phyloP scores from a whole-genome alignment of 2,888 invertebrate species.

The Cantharis nigra region DNA sequence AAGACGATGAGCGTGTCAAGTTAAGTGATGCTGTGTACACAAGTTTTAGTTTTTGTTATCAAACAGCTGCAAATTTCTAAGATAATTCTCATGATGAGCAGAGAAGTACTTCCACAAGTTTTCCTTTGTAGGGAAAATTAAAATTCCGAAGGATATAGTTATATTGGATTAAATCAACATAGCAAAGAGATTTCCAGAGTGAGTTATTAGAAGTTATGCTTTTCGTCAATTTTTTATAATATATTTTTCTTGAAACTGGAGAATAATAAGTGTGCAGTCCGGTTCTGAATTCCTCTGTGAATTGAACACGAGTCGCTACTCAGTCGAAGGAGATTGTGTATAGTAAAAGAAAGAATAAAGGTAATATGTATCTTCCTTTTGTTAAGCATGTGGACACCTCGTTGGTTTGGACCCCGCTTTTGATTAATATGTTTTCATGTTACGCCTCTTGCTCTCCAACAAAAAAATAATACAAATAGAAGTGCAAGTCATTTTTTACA shows the following conservation, averaged over 20 bases:
- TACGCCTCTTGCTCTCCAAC: conserved; percentile 37
- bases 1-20: conserved; percentile 35
- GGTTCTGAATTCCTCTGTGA: conserved; percentile 18
- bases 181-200: not conserved
- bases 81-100: conserved; percentile 28
- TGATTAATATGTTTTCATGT: conserved; percentile 49
- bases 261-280: conserved; percentile 8
- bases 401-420: conserved; percentile 41
- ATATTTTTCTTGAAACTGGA: not conserved
- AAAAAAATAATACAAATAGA: conserved; percentile 14
- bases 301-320: conserved; percentile 28
- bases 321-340: conserved; percentile 14
- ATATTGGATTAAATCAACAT: too few species aligned
- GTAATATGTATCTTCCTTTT: conserved; percentile 47
- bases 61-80: conserved; percentile 34
- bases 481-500: conserved; percentile 19
- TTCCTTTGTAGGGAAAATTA: not conserved
- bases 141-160: not conserved
- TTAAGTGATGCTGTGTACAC: conserved; percentile 42
- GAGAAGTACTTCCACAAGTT: conserved; percentile 4
- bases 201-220: not conserved
- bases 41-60: conserved; percentile 38
- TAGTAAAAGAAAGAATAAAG: conserved; percentile 34
- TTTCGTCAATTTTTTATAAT: not conserved
- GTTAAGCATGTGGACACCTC: conserved; percentile 46